Evolutionary conservation across 2,888 invertebrate species (phyloP).

Genomic region (Ferdinandea cuprea): DNA sequence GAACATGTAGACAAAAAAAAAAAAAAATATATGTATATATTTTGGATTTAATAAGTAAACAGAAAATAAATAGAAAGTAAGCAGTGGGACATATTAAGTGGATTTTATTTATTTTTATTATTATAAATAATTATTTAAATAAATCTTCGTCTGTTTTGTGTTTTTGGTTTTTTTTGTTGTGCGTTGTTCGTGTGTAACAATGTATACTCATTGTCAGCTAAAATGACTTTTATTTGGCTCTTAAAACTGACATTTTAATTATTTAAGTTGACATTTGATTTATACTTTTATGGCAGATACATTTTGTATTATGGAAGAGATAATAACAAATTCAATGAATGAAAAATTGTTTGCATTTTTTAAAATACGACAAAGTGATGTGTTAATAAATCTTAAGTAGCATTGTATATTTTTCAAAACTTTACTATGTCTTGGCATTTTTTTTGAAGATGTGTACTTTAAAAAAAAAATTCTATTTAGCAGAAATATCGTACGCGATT

Average conservation of each 20-base stretch:
- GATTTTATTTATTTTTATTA: conserved; percentile 21
- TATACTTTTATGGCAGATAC: conserved; percentile 21
- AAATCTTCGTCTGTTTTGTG: conserved; percentile 1
- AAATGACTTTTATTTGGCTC: conserved; percentile 68
- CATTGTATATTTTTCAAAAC: conserved; percentile 21
- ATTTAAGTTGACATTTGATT: conserved; percentile 65
- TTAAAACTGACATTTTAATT: conserved; percentile 67
- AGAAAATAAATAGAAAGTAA: conserved; percentile 6
- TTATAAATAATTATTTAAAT: conserved; percentile 30
- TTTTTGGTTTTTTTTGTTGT: too few relatives aligned
- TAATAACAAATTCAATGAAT: conserved; percentile 26
- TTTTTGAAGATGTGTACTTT: too few relatives aligned
- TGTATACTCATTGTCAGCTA: conserved; percentile 66
- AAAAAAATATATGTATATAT: too few relatives aligned
- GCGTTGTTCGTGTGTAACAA: conserved; percentile 35
- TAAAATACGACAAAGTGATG: neutral
- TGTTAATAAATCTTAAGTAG: conserved; percentile 31
- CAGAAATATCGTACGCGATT: too few relatives aligned
- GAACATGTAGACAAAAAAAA: conserved; percentile 44
- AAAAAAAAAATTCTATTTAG: too few relatives aligned
- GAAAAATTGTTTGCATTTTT: conserved; percentile 11
- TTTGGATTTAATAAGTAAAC: conserved; percentile 40
- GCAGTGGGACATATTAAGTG: conserved; percentile 35
- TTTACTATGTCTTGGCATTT: too few relatives aligned
- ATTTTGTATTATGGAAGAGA: neutral